phyloP scores from a whole-genome alignment of 2,797 vertebrate genomes.

The Halcyon leucocephala region DNA sequence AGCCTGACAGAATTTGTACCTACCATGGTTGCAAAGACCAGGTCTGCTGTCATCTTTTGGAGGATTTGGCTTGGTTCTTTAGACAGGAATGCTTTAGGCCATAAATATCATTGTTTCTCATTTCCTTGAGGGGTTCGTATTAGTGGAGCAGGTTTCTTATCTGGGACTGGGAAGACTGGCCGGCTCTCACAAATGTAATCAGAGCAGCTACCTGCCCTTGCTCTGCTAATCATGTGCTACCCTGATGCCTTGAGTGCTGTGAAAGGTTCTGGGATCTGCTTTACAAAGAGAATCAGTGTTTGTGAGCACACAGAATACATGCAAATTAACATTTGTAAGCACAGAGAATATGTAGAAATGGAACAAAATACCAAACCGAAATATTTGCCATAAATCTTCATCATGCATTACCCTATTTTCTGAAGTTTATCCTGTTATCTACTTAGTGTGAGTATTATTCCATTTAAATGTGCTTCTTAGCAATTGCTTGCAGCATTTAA shows the following conservation, averaged over 20 bases:
- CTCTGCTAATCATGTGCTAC: not conserved
- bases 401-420: not conserved
- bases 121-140: not conserved
- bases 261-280: not conserved
- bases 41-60: not conserved
- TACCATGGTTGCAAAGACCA: not conserved
- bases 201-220: not conserved
- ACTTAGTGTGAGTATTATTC: constrained; percentile 36
- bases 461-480: constrained; percentile 42
- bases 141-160: not conserved
- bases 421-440: constrained; percentile 60
- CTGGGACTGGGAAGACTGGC: not conserved
- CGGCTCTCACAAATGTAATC: not conserved
- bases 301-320: not conserved
- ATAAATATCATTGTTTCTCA: not conserved
- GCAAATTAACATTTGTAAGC: not conserved
- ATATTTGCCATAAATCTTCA: not conserved
- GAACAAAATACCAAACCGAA: not conserved
- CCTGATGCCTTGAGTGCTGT: not conserved
- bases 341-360: not conserved
- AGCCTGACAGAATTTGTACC: not conserved
- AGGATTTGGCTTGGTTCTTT: not conserved
- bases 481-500: constrained; percentile 45
- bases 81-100: not conserved
- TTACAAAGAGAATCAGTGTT: not conserved